Conservation (phyloP, 2,888 invertebrate genomes). For the Diarsia brunnea region DNA sequence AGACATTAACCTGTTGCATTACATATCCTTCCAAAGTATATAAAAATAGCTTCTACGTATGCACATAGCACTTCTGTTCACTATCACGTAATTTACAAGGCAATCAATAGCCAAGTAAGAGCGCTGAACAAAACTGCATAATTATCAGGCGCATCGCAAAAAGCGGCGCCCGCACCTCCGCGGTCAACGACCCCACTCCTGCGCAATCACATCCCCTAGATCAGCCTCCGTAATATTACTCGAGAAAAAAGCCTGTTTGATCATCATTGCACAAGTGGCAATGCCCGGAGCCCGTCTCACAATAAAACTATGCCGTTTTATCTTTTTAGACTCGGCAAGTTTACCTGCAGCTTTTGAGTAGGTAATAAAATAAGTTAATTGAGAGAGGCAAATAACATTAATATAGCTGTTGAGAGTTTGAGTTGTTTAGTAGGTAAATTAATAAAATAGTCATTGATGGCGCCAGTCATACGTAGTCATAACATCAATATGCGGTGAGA, state of each 20-base stretch:
- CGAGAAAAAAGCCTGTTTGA: slow-evolving; percentile 50
- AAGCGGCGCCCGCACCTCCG: slow-evolving; percentile 51
- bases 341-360: neutral
- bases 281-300: slow-evolving; percentile 25
- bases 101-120: slow-evolving; percentile 46
- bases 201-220: slow-evolving; percentile 67
- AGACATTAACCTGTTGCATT: neutral
- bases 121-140: slow-evolving; percentile 53
- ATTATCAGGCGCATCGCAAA: slow-evolving; percentile 66
- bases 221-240: slow-evolving; percentile 47
- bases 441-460: neutral
- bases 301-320: slow-evolving; percentile 29
- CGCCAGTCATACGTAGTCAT: neutral
- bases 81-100: slow-evolving; percentile 43
- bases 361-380: neutral
- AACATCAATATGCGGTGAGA: neutral
- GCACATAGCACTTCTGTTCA: slow-evolving; percentile 6
- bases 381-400: neutral
- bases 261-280: slow-evolving; percentile 43
- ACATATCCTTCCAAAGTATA: neutral
- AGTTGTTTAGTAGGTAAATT: neutral
- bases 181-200: slow-evolving; percentile 61
- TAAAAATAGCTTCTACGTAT: slow-evolving; percentile 1
- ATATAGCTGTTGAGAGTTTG: neutral
- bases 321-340: slow-evolving; percentile 3